These are phyloP conservation scores for Takifugu rubripes DNA, from an alignment of 2,797 vertebrate genomes.

Conservation along the genomic window DNA sequence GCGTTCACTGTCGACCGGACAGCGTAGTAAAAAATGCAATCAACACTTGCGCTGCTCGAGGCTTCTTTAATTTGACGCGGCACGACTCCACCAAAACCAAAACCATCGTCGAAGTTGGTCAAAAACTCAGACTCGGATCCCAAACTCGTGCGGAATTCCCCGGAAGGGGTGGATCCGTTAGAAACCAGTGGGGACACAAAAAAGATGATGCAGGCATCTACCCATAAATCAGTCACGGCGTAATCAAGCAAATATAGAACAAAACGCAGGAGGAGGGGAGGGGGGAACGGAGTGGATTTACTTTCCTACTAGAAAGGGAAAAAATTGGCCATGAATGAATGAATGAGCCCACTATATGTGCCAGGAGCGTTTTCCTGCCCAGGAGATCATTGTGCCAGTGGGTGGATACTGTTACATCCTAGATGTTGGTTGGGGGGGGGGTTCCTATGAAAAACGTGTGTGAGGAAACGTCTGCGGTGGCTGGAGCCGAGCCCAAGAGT, in stretches of 20 bases:
- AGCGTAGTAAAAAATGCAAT: too few relatives aligned
- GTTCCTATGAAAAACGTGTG: constrained; percentile 67
- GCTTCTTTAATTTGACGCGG: too few relatives aligned
- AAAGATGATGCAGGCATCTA: constrained; percentile 27
- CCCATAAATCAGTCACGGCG: constrained; percentile 39
- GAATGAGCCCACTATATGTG: constrained; percentile 67
- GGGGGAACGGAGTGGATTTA: constrained; percentile 57
- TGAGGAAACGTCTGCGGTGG: constrained; percentile 63
- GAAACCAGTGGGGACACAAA: constrained; percentile 10
- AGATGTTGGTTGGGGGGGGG: constrained; percentile 50
- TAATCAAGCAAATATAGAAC: constrained; percentile 54
- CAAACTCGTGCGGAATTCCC: too few relatives aligned
- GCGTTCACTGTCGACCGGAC: background rate
- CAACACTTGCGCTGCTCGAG: too few relatives aligned
- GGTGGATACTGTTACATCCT: constrained; percentile 66
- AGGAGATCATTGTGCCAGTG: constrained; percentile 71
- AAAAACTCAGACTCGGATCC: too few relatives aligned
- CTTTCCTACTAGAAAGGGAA: constrained; percentile 59
- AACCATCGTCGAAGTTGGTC: too few relatives aligned
- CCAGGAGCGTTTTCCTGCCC: constrained; percentile 68
- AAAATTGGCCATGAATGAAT: constrained; percentile 72
- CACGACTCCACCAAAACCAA: too few relatives aligned
- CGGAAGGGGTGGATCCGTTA: too few relatives aligned
- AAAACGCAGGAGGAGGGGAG: constrained; percentile 38
- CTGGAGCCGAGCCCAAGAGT: constrained; percentile 59